Base-by-base conservation (phyloP, 2,888 invertebrate species). In the Lasioglossum marginatum region DNA sequence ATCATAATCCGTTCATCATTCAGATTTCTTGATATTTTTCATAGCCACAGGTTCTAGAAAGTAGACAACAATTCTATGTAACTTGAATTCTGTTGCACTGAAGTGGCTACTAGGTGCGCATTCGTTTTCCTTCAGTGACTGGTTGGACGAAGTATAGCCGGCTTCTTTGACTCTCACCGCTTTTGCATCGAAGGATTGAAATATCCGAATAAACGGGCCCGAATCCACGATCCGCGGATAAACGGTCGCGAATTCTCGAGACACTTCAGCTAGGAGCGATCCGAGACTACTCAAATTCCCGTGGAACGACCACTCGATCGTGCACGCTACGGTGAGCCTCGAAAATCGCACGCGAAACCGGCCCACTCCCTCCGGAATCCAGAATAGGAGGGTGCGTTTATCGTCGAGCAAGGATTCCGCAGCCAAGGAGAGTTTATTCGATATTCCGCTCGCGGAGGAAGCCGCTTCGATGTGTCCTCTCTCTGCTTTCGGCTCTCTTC, bases 401-500 rank as follows among this genome's bases (percentile, higher is more conserved):
- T 89, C 86, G 87, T 81, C 80, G 90, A 81, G 79, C 77, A 57
- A 82, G 83, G 78, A 87, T 79, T 80, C 63, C 77, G 40, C 45
- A 83, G 75, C 68, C 73, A 70, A 77, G 68, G 23, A 52, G 80
- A 85, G 84, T 87, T 91, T 90, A 93, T 90, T 93, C 92, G 91
- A 92, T 93, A 93, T 93, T 93, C 93, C 79, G 63, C 87, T 80
- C 92, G 90, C 92, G 92, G 68, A 90, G 78, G 66, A 88, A 88
- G 89, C 89, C n/a, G 57, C 57, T 31, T 27, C 66, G 31, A 57
- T 57, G 34, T 87, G 89, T 89, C 88, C 85, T 87, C 84, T 82
- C 82, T 76, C 81, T 23, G 34, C 40, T n/a, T 5, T n/a, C 70
- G 37, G 80, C 66, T 45, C 16, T 45, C 40, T 70, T 75, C 81